Evolutionary conservation across 2,888 invertebrate genomes (phyloP).

Genomic region (Caenorhabditis drosophilae): DNA sequence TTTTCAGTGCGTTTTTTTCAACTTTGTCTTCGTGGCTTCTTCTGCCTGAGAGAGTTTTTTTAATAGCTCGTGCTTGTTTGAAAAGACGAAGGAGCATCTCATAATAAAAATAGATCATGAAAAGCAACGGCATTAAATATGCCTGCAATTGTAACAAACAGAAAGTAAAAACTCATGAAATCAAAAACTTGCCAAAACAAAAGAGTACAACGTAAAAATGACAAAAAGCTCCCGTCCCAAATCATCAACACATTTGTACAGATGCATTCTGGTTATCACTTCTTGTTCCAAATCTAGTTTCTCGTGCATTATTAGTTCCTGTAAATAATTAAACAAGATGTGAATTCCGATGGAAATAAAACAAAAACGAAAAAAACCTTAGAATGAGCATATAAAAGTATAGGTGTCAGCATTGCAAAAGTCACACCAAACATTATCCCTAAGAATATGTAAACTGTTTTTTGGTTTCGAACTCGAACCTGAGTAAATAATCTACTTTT

Average conservation of each 20-base stretch:
- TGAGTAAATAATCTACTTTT: slow-evolving; percentile 15
- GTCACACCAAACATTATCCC: slow-evolving; percentile 46
- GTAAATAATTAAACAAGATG: background rate
- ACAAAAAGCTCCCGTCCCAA: slow-evolving; percentile 48
- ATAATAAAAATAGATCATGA: slow-evolving; percentile 66
- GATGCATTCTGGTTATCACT: slow-evolving; percentile 46
- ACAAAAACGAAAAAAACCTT: slow-evolving; percentile 29
- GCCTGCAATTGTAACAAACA: slow-evolving; percentile 37
- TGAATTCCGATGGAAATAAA: slow-evolving; percentile 8
- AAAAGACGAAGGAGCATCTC: slow-evolving; percentile 62
- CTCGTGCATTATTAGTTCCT: slow-evolving; percentile 52
- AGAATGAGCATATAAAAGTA: slow-evolving; percentile 52
- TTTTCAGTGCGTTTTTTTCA: background rate
- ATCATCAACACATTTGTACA: slow-evolving; percentile 58
- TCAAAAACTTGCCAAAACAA: slow-evolving; percentile 35
- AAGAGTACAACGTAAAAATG: slow-evolving; percentile 49
- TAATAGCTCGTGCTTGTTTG: slow-evolving; percentile 52
- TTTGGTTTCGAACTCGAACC: slow-evolving; percentile 42
- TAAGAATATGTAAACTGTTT: slow-evolving; percentile 41
- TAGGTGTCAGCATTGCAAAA: slow-evolving; percentile 50
- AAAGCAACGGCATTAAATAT: slow-evolving; percentile 59
- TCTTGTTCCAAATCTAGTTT: slow-evolving; percentile 40
- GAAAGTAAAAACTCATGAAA: background rate
- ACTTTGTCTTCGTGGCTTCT: slow-evolving; percentile 40
- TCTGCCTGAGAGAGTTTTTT: slow-evolving; percentile 38